phyloP scores from a whole-genome alignment of 2,888 invertebrate species.

The Entomobrya multifasciata region DNA sequence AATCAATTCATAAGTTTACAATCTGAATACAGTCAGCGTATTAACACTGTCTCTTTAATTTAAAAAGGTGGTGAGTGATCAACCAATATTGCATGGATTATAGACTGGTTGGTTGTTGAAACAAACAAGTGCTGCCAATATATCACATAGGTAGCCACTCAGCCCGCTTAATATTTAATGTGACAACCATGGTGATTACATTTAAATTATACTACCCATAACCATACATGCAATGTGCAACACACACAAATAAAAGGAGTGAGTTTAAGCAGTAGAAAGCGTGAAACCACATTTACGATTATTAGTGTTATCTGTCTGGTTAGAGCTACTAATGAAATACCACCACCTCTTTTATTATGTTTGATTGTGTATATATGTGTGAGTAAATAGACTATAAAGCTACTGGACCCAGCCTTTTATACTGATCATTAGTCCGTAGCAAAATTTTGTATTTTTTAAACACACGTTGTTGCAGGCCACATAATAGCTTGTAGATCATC shows the following conservation, averaged over 20 bases:
- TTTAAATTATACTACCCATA: background rate
- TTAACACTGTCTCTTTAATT: no score
- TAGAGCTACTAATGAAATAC: constrained; percentile 15
- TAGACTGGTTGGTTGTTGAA: background rate
- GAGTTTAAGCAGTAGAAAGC: constrained; percentile 18
- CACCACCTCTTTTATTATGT: background rate
- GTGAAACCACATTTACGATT: constrained; percentile 9
- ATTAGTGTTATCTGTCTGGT: constrained; percentile 7
- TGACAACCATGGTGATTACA: background rate
- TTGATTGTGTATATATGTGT: background rate
- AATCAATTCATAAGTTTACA: background rate
- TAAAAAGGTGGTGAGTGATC: no score
- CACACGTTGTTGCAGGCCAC: no score
- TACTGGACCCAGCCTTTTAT: background rate
- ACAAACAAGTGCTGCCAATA: background rate
- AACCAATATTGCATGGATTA: background rate
- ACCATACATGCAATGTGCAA: no score
- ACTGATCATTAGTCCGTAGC: background rate
- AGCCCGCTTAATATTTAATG: background rate
- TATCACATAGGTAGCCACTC: background rate
- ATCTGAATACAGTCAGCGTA: no score
- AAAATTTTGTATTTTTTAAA: background rate
- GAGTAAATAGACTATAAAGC: background rate
- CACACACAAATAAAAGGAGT: constrained; percentile 4
- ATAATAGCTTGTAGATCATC: no score